A percentile compares a stretch with the other conserved stretches of the same genome.
phyloP scores from a whole-genome alignment of 2,888 invertebrate genomes.

The Hemithea aestivaria region DNA sequence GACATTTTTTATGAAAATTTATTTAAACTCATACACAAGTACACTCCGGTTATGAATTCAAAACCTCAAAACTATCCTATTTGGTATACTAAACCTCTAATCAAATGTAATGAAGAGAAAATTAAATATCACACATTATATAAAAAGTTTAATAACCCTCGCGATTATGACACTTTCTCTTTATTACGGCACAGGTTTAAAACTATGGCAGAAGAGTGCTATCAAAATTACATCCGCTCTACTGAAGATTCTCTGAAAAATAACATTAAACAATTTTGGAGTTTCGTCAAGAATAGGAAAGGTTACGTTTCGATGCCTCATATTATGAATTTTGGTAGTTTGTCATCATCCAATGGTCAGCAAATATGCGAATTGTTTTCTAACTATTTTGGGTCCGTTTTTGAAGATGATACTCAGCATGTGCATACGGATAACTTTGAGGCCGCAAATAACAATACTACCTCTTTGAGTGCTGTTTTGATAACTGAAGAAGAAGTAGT shows the following conservation, averaged over 20 bases:
- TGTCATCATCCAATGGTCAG: background rate
- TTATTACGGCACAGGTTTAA: background rate
- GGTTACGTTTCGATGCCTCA: background rate
- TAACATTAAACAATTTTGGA: background rate
- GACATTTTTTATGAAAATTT: constrained; percentile 1
- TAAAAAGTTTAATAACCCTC: constrained; percentile 1
- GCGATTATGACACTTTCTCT: background rate
- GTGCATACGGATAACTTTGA: background rate
- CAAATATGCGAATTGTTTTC: no score
- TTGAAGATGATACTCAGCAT: background rate
- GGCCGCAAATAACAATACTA: background rate
- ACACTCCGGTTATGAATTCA: background rate
- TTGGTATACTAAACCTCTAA: background rate
- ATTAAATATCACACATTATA: background rate
- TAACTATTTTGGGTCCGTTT: no score
- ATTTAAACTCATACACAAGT: background rate
- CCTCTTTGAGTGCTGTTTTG: background rate
- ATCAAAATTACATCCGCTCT: background rate
- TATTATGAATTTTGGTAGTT: background rate
- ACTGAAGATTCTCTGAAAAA: background rate
- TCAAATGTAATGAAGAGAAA: background rate
- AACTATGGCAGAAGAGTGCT: background rate
- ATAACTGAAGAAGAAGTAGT: background rate
- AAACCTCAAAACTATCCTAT: no score
- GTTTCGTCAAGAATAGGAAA: background rate